Base-by-base conservation (phyloP, 2,113 vertebrate species). In the Scophthalmus maximus region DNA sequence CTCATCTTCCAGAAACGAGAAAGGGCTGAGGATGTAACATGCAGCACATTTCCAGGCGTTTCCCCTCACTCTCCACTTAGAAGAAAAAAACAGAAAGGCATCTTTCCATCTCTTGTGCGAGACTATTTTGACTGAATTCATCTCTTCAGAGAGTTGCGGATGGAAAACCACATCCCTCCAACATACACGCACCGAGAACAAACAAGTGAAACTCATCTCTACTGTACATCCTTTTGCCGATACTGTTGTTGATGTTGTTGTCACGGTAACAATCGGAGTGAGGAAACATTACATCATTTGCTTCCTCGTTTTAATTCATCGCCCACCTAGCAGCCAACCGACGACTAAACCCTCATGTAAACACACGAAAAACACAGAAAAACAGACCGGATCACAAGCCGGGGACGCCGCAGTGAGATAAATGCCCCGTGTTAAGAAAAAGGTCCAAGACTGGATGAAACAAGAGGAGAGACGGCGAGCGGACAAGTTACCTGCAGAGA, bases 401-500 rank as follows among this genome's bases (percentile, higher is more conserved):
- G 4, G n/a, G 15, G 5, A 26, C 22, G 6, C 11, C n/a, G n/a
- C n/a, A n/a, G n/a, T n/a, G n/a, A n/a, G n/a, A n/a, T n/a, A n/a
- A n/a, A n/a, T n/a, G n/a, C n/a, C n/a, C n/a, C n/a, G n/a, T n/a
- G n/a, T n/a, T n/a, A n/a, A n/a, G n/a, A n/a, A n/a, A n/a, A n/a
- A n/a, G n/a, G n/a, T n/a, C n/a, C n/a, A n/a, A 20, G 3, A 3
- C 22, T 51, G 11, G 5, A n/a, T 3, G 8, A 58, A 32, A 6
- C 56, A 11, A 8, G 3, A 15, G n/a, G 32, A 49, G 46, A 12
- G 14, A 23, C 1, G 10, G 20, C 18, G 6, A 23, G 20, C 22
- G 22, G 3, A 47, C 14, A 11, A 18, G 82, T 57, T 92, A 92
- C 91, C 91, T 89, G 87, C 75, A 66, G 17, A 79, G 38, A 83